Conservation (phyloP, 1,140 invertebrate species). For the Pogonus chalceus region DNA sequence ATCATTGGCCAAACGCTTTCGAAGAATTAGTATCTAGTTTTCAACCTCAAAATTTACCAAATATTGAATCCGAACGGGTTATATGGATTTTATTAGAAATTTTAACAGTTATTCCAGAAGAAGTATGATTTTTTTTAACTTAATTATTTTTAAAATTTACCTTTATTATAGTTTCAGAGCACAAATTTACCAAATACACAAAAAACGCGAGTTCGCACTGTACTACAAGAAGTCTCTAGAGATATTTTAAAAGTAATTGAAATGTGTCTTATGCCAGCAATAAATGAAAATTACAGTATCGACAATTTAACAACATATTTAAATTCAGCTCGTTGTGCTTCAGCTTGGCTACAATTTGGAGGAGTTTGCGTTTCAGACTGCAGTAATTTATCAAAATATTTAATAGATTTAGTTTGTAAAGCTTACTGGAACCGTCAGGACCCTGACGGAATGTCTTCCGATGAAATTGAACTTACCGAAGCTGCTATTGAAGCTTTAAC, state of each 20-base stretch:
- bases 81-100: constrained; percentile 60
- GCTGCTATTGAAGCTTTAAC: constrained; percentile 50
- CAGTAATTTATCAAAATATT: constrained; percentile 24
- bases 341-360: constrained; percentile 49
- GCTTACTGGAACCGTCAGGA: constrained; percentile 33
- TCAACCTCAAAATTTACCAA: constrained; percentile 47
- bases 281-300: constrained; percentile 28
- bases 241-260: constrained; percentile 33
- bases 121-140: constrained; percentile 44
- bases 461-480: constrained; percentile 47
- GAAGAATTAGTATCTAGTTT: constrained; percentile 53
- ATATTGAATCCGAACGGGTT: constrained; percentile 40
- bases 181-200: constrained; percentile 36
- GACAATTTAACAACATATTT: constrained; percentile 38
- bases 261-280: constrained; percentile 32
- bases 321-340: constrained; percentile 47
- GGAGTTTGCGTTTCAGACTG: constrained; percentile 31
- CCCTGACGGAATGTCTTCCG: constrained; percentile 37
- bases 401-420: constrained; percentile 33
- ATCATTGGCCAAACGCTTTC: constrained; percentile 53
- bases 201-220: constrained; percentile 34
- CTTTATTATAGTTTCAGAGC: constrained; percentile 41
- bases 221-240: constrained; percentile 37
- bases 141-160: constrained; percentile 9
- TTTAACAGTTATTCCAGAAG: constrained; percentile 68